Percentiles rank a stretch among this genome's conserved stretches.
phyloP scores from a whole-genome alignment of 2,113 vertebrate species.

The Indicator indicator region DNA sequence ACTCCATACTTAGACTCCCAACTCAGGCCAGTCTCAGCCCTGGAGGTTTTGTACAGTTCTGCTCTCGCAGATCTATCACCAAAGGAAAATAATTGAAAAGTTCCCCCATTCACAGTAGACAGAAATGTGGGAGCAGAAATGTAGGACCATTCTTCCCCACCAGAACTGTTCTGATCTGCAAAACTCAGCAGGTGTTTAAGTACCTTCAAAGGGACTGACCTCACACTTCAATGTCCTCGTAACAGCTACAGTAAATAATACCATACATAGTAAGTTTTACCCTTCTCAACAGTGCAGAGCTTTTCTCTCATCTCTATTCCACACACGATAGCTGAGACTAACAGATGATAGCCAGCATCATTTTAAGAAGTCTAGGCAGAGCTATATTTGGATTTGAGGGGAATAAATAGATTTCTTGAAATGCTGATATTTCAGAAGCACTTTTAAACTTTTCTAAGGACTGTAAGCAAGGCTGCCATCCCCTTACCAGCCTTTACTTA shows the following conservation, averaged over 20 bases:
- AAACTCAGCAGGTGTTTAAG: background rate
- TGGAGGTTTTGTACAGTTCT: background rate
- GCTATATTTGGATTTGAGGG: constrained; percentile 14
- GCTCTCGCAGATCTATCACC: background rate
- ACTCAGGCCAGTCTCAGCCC: background rate
- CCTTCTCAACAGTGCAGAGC: background rate
- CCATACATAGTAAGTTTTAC: background rate
- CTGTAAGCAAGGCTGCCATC: constrained; percentile 2
- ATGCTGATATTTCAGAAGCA: constrained; percentile 37
- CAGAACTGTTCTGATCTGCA: background rate
- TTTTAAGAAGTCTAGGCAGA: background rate
- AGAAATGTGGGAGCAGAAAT: background rate
- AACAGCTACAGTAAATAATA: background rate
- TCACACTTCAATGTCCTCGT: background rate
- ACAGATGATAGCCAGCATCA: background rate
- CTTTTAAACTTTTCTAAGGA: constrained; percentile 1
- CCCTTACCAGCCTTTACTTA: background rate
- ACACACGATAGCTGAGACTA: background rate
- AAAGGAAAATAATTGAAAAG: background rate
- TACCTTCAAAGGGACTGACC: background rate
- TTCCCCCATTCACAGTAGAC: background rate
- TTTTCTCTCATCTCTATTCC: background rate
- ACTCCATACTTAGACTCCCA: background rate
- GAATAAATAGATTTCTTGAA: constrained; percentile 28
- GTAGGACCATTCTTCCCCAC: background rate